A percentile compares a stretch with the other conserved stretches of the same genome.
phyloP scores from a whole-genome alignment of 1,140 invertebrate genomes.

The Apocrypta bakeri region DNA sequence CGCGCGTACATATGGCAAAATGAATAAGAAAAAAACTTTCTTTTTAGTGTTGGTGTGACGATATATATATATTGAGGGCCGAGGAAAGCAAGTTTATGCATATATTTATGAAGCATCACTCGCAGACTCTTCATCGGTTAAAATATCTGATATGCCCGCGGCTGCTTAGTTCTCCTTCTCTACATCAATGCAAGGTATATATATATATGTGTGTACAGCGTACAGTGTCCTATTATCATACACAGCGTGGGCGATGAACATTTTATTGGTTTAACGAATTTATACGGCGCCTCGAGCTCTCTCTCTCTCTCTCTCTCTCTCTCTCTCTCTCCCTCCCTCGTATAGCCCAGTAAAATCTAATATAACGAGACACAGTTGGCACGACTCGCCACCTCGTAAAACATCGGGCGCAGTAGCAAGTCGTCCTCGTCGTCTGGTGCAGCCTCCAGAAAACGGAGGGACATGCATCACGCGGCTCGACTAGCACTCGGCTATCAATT shows the following conservation, averaged over 20 bases:
- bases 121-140: background rate
- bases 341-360: slow-evolving; percentile 65
- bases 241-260: slow-evolving; percentile 59
- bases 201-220: too few relatives aligned
- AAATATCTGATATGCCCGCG: background rate
- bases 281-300: slow-evolving; percentile 64
- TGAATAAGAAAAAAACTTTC: too few relatives aligned
- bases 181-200: background rate
- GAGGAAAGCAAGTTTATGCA: background rate
- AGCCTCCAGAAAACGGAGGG: slow-evolving; percentile 51
- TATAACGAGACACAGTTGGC: slow-evolving; percentile 72
- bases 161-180: background rate
- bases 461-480: slow-evolving; percentile 55
- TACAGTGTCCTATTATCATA: slow-evolving; percentile 41
- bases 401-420: slow-evolving; percentile 55
- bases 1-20: too few relatives aligned
- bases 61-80: too few relatives aligned
- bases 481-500: slow-evolving; percentile 57
- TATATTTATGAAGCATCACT: background rate
- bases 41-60: too few relatives aligned
- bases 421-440: slow-evolving; percentile 51
- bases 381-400: slow-evolving; percentile 70
- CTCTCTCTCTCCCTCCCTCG: too few relatives aligned
- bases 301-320: too few relatives aligned
- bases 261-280: slow-evolving; percentile 72